These are phyloP conservation scores for Acrobasis repandana DNA, from an alignment of 2,888 invertebrate species.

Conservation along the genomic window DNA sequence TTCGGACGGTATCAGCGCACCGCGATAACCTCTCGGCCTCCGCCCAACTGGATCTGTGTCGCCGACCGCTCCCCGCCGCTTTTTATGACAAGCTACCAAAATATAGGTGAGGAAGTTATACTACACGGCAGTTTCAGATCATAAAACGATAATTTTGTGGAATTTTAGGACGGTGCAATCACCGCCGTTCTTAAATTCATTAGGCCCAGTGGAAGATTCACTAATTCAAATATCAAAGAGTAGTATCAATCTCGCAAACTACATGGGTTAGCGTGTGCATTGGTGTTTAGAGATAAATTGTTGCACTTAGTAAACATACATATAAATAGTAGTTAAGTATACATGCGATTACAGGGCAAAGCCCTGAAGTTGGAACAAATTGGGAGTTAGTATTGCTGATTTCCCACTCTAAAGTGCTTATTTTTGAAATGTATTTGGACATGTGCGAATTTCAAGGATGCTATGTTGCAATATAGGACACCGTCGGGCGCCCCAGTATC, in stretches of 20 bases:
- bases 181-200: no score
- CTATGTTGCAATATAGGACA: conserved; percentile 35
- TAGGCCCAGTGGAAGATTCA: no score
- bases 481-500: conserved; percentile 25
- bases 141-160: not conserved
- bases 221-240: no score
- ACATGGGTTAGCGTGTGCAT: no score
- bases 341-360: no score
- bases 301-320: no score
- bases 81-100: not conserved
- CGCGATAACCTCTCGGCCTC: conserved; percentile 8
- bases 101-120: not conserved
- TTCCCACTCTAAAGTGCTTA: not conserved
- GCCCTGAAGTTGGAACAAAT: no score
- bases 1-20: not conserved
- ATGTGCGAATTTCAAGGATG: conserved; percentile 41
- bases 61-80: not conserved
- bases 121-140: not conserved
- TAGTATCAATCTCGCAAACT: no score
- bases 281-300: no score
- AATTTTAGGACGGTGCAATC: not conserved
- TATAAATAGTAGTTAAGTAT: no score
- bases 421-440: conserved; percentile 17
- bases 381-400: no score
- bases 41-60: conserved; percentile 9